These are phyloP conservation scores for Agrochola litura DNA, from an alignment of 2,888 invertebrate genomes.

Conservation along the genomic window DNA sequence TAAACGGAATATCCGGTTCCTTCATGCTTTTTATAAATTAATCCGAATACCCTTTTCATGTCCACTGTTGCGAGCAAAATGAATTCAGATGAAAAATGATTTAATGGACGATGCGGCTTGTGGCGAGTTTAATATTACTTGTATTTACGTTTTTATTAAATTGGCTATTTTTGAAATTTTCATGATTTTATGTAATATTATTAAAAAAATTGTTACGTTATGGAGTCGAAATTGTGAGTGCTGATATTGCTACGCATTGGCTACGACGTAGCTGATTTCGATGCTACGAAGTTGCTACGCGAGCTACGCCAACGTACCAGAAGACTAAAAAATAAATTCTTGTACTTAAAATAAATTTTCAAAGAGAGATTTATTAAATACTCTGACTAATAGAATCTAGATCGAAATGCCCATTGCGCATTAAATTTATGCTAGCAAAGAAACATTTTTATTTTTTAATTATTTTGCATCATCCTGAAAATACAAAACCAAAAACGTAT, in stretches of 20 bases:
- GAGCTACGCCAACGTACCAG: neutral
- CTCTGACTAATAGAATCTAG: neutral
- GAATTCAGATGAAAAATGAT: constrained; percentile 62
- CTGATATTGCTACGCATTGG: neutral
- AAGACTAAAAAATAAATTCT: neutral
- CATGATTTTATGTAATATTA: neutral
- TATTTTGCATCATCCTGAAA: constrained; percentile 3
- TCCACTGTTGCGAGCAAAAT: constrained; percentile 62
- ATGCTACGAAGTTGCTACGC: constrained; percentile 4
- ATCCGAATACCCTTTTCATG: constrained; percentile 58
- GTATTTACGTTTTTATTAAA: constrained; percentile 23
- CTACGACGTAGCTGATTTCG: constrained; percentile 5
- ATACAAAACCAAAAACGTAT: constrained; percentile 9
- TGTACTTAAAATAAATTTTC: too few relatives aligned
- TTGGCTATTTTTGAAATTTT: neutral
- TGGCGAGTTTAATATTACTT: constrained; percentile 45
- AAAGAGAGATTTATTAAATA: neutral
- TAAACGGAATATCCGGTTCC: constrained; percentile 25
- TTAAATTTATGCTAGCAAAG: neutral
- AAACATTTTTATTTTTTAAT: neutral
- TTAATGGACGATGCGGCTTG: constrained; percentile 57
- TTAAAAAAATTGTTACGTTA: too few relatives aligned
- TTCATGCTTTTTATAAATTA: constrained; percentile 55
- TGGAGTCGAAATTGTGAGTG: neutral
- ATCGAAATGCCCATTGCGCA: neutral